These are phyloP conservation scores for Galbula dea DNA, from an alignment of 2,113 vertebrate species.

Conservation along the genomic window DNA sequence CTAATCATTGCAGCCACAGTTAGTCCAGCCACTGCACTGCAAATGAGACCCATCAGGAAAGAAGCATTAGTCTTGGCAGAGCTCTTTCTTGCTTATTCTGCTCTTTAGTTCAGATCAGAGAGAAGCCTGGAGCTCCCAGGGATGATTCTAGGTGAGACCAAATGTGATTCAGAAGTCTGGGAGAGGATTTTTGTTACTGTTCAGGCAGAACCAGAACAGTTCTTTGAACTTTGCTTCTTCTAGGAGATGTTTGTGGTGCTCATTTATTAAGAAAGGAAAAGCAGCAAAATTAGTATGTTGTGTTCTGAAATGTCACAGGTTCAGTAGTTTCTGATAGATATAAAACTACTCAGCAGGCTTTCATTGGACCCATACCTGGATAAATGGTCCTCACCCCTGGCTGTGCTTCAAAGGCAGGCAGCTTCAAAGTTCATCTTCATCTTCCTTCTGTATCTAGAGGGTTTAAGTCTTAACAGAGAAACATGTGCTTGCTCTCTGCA, in stretches of 20 bases:
- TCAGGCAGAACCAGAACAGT: neutral
- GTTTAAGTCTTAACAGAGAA: neutral
- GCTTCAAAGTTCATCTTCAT: constrained; percentile 2
- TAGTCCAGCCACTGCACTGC: neutral
- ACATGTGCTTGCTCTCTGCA: neutral
- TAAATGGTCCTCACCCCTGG: neutral
- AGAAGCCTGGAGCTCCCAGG: neutral
- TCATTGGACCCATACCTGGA: neutral
- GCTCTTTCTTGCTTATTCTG: neutral
- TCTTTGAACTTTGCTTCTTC: neutral
- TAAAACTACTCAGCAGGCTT: neutral
- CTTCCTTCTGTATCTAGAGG: neutral
- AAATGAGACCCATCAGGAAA: neutral
- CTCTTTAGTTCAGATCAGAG: neutral
- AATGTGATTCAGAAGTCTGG: neutral
- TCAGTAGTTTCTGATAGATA: neutral
- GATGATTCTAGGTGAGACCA: neutral
- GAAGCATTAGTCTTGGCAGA: neutral
- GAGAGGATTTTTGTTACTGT: neutral
- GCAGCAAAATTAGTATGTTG: neutral
- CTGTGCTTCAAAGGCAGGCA: constrained; percentile 11
- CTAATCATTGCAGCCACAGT: neutral
- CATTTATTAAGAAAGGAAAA: neutral
- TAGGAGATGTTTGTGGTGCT: neutral
- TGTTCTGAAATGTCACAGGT: neutral